Base-by-base conservation (phyloP, 2,113 vertebrate genomes). In the Colossoma macropomum region DNA sequence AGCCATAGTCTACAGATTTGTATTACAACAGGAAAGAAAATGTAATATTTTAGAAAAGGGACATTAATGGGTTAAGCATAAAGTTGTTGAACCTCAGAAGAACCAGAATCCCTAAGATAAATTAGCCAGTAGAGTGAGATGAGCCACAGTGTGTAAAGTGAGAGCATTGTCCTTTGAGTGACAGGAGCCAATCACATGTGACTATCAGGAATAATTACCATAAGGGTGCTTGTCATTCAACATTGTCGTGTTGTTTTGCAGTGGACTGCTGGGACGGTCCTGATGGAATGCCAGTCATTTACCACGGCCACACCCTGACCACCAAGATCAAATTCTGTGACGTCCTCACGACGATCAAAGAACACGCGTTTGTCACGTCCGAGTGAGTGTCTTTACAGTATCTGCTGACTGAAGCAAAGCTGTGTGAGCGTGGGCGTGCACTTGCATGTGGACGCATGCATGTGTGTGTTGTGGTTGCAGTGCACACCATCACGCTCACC, bases 181-280 rank as follows among this genome's bases (percentile, higher is more conserved):
- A n/a, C n/a, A n/a, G n/a, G n/a, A n/a, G n/a, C n/a, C n/a, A n/a
- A n/a, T n/a, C n/a, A n/a, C n/a, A n/a, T n/a, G n/a, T n/a, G n/a
- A n/a, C n/a, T n/a, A n/a, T n/a, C n/a, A n/a, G n/a, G n/a, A n/a
- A n/a, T n/a, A n/a, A n/a, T n/a, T n/a, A n/a, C n/a, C n/a, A n/a
- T n/a, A n/a, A n/a, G n/a, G n/a, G n/a, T n/a, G n/a, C n/a, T n/a
- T n/a, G n/a, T n/a, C n/a, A n/a, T n/a, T n/a, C n/a, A n/a, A n/a
- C n/a, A n/a, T n/a, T 62, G 50, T 21, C 59, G 13, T 73, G 17
- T 0, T 15, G 17, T 11, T 25, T 16, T 3, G 68, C 91, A 99
- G 98, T 99, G 96, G 98, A 99, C 90, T 99, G 98, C 93, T 99
- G 98, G 98, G 98, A 99, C 0, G 98, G 98, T 79, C 98, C 98